Conservation (phyloP, 2,113 vertebrate species). For the Eclectus roratus region DNA sequence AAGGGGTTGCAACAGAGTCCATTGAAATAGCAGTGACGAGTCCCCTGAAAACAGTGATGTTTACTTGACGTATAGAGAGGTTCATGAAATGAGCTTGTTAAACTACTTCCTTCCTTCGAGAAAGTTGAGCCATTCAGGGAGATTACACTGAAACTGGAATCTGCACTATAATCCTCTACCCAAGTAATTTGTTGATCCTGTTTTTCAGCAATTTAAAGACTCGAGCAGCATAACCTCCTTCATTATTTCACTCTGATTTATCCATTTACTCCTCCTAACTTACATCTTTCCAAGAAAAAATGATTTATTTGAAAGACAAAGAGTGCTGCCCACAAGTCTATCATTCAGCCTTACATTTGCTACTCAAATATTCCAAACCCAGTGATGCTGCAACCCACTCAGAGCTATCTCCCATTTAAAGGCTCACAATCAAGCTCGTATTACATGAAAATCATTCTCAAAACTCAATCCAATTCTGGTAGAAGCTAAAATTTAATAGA, state of each 20-base stretch:
- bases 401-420: background rate
- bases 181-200: background rate
- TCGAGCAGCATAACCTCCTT: background rate
- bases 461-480: slow-evolving; percentile 29
- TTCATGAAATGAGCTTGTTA: background rate
- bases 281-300: background rate
- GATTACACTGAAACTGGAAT: background rate
- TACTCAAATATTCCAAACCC: background rate
- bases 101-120: background rate
- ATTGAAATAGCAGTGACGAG: background rate
- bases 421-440: slow-evolving; percentile 1
- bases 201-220: slow-evolving; percentile 37
- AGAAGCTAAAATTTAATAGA: slow-evolving; percentile 58
- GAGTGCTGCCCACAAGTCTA: background rate
- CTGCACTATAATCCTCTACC: background rate
- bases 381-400: background rate
- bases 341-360: background rate
- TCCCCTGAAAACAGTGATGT: background rate
- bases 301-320: slow-evolving; percentile 15
- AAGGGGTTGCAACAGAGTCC: background rate
- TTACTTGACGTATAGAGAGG: background rate
- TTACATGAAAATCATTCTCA: slow-evolving; percentile 36
- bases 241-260: slow-evolving; percentile 42
- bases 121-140: background rate
- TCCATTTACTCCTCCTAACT: background rate